Conservation (phyloP, 2,797 vertebrate genomes). For the Mormyrus hasselquistii region DNA sequence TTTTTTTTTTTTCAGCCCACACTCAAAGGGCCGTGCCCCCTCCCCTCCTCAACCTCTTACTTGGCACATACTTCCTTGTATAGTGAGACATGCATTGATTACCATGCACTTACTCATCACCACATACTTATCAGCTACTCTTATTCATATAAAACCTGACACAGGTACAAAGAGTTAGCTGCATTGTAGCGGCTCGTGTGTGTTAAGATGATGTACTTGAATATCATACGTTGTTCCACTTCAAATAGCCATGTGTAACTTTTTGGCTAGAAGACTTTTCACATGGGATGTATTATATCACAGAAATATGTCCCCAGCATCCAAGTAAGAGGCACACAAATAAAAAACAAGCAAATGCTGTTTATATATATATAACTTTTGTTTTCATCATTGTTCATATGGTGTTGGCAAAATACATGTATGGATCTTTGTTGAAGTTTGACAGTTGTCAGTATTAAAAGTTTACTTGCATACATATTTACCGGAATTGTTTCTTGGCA, state of each 20-base stretch:
- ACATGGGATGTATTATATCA: background rate
- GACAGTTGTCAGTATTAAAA: constrained; percentile 18
- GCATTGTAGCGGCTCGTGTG: background rate
- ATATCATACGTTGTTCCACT: background rate
- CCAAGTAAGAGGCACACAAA: background rate
- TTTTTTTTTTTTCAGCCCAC: background rate
- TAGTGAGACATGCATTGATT: background rate
- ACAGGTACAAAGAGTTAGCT: background rate
- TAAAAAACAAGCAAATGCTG: constrained; percentile 9
- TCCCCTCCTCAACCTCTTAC: background rate
- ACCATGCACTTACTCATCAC: background rate
- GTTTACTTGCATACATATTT: constrained; percentile 31
- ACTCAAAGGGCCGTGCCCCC: background rate
- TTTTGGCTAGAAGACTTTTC: background rate
- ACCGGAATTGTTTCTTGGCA: constrained; percentile 33
- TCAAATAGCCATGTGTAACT: background rate
- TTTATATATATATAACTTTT: background rate
- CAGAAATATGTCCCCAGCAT: background rate
- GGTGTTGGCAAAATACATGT: constrained; percentile 22
- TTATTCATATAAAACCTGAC: background rate
- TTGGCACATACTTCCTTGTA: background rate
- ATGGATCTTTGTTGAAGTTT: constrained; percentile 10
- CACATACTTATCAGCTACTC: background rate
- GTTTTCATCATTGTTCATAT: constrained; percentile 12
- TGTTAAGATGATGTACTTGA: background rate